A percentile compares a stretch with the other conserved stretches of the same genome.
Conservation (phyloP, 2,113 vertebrate species). For the Salminus brasiliensis region DNA sequence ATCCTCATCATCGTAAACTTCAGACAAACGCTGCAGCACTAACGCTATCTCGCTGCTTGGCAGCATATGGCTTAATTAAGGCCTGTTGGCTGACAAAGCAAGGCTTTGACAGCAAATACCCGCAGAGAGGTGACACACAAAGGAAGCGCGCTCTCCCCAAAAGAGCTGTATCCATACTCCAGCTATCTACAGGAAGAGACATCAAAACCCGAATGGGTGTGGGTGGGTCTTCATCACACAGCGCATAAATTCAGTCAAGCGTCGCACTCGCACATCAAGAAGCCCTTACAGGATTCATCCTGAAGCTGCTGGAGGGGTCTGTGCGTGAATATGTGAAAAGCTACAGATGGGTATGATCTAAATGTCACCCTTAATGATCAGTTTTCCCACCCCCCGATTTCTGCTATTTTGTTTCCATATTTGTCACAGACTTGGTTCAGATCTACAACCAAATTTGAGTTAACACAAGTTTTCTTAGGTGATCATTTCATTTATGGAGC, state of each 20-base stretch:
- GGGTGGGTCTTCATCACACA: background rate
- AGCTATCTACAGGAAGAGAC: background rate
- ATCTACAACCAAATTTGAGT: too few relatives aligned
- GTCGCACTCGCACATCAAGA: background rate
- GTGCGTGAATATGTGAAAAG: background rate
- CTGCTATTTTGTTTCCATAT: too few relatives aligned
- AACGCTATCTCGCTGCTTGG: slow-evolving; percentile 10
- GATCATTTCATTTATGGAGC: too few relatives aligned
- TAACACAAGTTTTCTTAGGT: too few relatives aligned
- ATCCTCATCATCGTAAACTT: slow-evolving; percentile 12
- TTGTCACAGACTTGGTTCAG: too few relatives aligned
- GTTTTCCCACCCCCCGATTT: too few relatives aligned
- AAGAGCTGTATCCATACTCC: background rate
- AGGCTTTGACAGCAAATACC: slow-evolving; percentile 3
- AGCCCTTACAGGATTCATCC: background rate
- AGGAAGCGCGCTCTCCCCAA: background rate
- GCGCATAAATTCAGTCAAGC: slow-evolving; percentile 3
- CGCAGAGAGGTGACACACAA: background rate
- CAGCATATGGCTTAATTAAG: slow-evolving; percentile 8
- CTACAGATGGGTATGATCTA: background rate
- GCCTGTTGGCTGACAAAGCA: slow-evolving; percentile 12
- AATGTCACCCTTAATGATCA: background rate
- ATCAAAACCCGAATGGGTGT: background rate
- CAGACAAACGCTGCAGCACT: background rate
- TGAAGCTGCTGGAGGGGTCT: background rate